Base-by-base conservation (phyloP, 2,113 vertebrate genomes). In the Saccopteryx leptura region DNA sequence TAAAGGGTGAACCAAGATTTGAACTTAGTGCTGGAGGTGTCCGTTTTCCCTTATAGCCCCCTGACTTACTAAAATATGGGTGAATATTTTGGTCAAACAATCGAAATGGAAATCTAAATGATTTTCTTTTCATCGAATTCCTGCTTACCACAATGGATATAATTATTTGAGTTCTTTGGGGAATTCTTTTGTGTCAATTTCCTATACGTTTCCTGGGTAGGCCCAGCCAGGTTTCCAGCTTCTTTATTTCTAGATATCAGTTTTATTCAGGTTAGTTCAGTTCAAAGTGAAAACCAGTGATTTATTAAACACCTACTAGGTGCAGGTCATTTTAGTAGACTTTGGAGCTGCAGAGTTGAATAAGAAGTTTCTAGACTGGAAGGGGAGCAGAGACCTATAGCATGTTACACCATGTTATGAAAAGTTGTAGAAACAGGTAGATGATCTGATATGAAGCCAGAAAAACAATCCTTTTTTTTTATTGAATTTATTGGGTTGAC, bases 101-200 rank as follows among this genome's bases (percentile, higher is more conserved):
- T 78, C 82, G 31, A 91, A 87, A 88, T 87, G 56, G 46, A 92
- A 94, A 85, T 84, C 48, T 80, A 50, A 80, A 75, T 94, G 21
- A 17, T 63, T 88, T 87, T 58, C 24, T 96, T 85, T 92, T 66
- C 28, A 31, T 15, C 87, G 65, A 94, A 61, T 92, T 92, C 31
- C 86, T 92, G 39, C 52, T 90, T 82, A 61, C 33, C 58, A 91
- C 26, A 76, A 23, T 79, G 58, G 39, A 39, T 60, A n/a, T 63
- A 39, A 63, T 90, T 66, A 87, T 56, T 61, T 56, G 26, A 46
- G 46, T 83, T 90, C 33, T 79, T 28, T 76, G 75, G 31, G 9
- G 65, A 86, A 78, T 93, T 96, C 39, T 90, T 21, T 72, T 52
- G 31, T 87, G 18, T 39, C 33, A 63, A 0, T 96, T 88, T 66